phyloP scores from a whole-genome alignment of 2,113 vertebrate genomes.

The Saguinus midas region DNA sequence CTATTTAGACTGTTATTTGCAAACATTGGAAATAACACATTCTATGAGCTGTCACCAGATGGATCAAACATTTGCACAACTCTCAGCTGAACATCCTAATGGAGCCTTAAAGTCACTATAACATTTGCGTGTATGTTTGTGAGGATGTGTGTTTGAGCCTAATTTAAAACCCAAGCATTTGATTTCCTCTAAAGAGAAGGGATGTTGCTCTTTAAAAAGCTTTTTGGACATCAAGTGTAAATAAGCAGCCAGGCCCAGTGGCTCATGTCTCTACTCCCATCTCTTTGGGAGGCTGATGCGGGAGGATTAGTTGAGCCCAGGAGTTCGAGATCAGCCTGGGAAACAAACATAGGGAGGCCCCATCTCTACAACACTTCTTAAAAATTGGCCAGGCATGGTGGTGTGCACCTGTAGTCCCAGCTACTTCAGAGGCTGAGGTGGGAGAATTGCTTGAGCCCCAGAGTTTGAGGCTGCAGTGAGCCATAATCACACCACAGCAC shows the following conservation, averaged over 20 bases:
- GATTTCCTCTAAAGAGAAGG: background rate
- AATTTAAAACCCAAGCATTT: background rate
- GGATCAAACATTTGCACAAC: slow-evolving; percentile 42
- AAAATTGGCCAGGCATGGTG: no score
- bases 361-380: no score
- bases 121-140: background rate
- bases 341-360: no score
- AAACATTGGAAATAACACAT: slow-evolving; percentile 42
- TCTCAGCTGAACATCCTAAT: background rate
- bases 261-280: no score
- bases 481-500: no score
- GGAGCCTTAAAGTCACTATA: background rate
- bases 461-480: no score
- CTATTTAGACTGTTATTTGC: slow-evolving; percentile 33
- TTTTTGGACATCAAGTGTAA: background rate
- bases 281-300: no score
- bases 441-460: no score
- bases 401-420: no score
- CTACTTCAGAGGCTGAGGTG: no score
- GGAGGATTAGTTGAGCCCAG: no score
- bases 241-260: background rate
- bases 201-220: background rate
- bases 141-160: background rate
- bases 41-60: slow-evolving; percentile 20
- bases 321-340: no score